Base-by-base conservation (phyloP, 2,113 vertebrate species). In the Caranx ignobilis region DNA sequence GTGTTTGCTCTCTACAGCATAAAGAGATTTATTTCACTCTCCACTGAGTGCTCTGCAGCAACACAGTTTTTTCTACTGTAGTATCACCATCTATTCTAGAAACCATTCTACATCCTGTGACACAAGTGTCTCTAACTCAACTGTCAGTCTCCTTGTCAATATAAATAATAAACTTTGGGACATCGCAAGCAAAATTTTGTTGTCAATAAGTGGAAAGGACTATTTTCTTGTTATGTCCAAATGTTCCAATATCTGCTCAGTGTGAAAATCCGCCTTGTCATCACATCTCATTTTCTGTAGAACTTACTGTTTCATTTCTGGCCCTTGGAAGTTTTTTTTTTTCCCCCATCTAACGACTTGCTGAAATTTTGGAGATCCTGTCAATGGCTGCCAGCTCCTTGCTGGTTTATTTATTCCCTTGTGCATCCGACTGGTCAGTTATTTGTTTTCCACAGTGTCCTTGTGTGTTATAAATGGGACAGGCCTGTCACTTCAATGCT, bases 401-500 rank as follows among this genome's bases (percentile, higher is more conserved):
- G 19, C 82, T 70, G 26, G 68, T 88, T 90, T 88, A 89, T 91
- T 87, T 89, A 83, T 88, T 90, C 70, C 77, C 70, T 64, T 62
- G 75, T 64, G 43, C 75, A 74, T 87, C 45, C 85, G 72, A 90
- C 85, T 85, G 90, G 91, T 91, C 92, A 92, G 81, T 90, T 91
- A 57, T 90, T 92, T 94, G 90, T 93, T 93, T 91, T 88, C 75
- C 82, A 71, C 77, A 43, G 64, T 90, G 90, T 93, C 91, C 91
- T 90, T 90, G 87, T 75, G 72, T 82, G 88, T 91, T 90, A 77
- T 80, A 95, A 93, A 93, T 92, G 87, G 91, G 85, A 90, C 90
- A 85, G 79, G 75, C 69, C 91, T 93, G 90, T 94, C 94, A 93
- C 87, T 93, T 93, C 89, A 90, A 41, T 88, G 71, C 79, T 78